Conservation (phyloP, 2,888 invertebrate genomes). For the Diarsia dahlii region DNA sequence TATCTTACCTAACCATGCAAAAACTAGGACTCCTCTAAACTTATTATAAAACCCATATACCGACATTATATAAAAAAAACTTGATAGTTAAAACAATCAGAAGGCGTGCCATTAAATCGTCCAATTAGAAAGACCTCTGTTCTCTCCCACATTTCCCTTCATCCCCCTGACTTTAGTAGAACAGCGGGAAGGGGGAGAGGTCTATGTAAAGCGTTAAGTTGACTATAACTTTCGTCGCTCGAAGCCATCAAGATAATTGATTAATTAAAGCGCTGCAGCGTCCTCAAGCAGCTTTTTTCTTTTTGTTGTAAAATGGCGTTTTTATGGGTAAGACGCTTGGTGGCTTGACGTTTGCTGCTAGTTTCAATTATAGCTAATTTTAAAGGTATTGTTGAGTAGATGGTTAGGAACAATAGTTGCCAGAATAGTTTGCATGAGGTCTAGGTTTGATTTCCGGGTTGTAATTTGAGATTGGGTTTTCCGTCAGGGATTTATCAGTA, state of each 20-base stretch:
- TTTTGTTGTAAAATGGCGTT: conserved; percentile 57
- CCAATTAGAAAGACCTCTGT: conserved; percentile 65
- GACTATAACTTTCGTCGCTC: conserved; percentile 73
- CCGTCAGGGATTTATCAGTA: no score
- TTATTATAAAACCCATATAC: conserved; percentile 47
- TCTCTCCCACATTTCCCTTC: conserved; percentile 16
- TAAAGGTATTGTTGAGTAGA: background rate
- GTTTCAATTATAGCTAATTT: conserved; percentile 29
- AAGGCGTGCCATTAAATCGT: conserved; percentile 72
- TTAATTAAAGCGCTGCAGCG: conserved; percentile 79
- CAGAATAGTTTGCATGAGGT: no score
- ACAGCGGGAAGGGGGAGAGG: conserved; percentile 17
- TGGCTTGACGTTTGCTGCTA: conserved; percentile 41
- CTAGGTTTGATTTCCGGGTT: no score
- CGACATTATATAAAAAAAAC: conserved; percentile 60
- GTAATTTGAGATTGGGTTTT: no score
- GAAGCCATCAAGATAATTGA: conserved; percentile 79
- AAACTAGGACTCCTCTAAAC: conserved; percentile 3
- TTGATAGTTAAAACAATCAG: conserved; percentile 75
- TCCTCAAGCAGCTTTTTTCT: conserved; percentile 62
- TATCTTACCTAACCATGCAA: background rate
- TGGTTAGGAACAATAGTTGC: background rate
- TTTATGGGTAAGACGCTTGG: conserved; percentile 47
- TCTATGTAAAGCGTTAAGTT: conserved; percentile 56
- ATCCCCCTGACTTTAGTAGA: conserved; percentile 3